Evolutionary conservation across 2,113 vertebrate genomes (phyloP), one percentile per base, ranked within the genome.

Genomic region (Aplodontia rufa): DNA sequence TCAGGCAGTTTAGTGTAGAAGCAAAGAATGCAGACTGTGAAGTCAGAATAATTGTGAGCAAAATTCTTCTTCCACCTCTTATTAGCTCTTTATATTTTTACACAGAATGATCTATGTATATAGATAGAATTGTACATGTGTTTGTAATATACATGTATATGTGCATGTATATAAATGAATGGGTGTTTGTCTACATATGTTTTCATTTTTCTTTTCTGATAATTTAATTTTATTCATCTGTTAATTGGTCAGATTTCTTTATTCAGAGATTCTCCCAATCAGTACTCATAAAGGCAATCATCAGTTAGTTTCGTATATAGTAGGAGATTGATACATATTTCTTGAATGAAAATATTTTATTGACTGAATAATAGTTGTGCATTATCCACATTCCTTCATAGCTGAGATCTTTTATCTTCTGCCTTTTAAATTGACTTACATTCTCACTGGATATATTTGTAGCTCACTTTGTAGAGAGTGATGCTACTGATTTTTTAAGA

Each of bases 291-390:
- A 26, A 24, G 24, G 5, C 28, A 87, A 69, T 2, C n/a, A 72
- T 30, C 8, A 28, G 12, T 47, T 49, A 16, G 55, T 17, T 10
- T 78, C 51, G 1, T 19, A 35, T 45, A 10, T 51, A 49, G 35
- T 49, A 51, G 14, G 51, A 87, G 71, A 20, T 93, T 96, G 90
- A 93, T 87, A 95, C 89, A 79, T 55, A 74, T 37, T 84, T 95
- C 22, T 16, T 68, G 14, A 78, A 22, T 58, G 55, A 24, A 55
- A 86, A 55, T 45, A 51, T 45, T 51, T 42, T 32, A n/a, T 58
- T 78, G 45, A 32, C 28, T 32, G 58, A 64, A 82, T 87, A 16
- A 81, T 62, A 72, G 28, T 2, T n/a, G 3, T 35, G 40, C 35
- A 62, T 87, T 87, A 69, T 5, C 13, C 47, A 37, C 26, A 47